Evolutionary conservation across 2,113 vertebrate genomes (phyloP), one percentile per base, ranked within the genome.

Genomic region (Urocynchramus pylzowi): DNA sequence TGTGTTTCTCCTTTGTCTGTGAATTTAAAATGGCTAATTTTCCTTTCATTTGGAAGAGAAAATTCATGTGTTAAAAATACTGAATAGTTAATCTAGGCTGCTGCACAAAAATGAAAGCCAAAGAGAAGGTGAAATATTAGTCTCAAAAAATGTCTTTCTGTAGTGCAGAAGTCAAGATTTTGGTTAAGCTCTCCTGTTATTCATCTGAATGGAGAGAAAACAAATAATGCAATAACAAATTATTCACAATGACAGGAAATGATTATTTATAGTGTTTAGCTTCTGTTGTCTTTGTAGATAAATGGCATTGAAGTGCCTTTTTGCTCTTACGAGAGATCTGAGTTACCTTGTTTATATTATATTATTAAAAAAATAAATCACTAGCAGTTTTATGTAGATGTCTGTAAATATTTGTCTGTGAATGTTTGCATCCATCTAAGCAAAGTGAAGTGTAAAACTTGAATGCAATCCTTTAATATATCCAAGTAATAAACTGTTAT

Each of bases 321-420:
- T 49, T 21, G 35, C 49, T 67, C 81, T 90, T 74, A 71, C 57
- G 21, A 81, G 16, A 65, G 10, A 44, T 68, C 37, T 73, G 67
- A 84, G 23, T 50, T 89, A 37, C 73, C 65, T 93, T 75, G 49
- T 39, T 73, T 89, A 80, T 50, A 50, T 41, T 41, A 74, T 53
- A 35, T 76, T 56, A 91, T 71, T 84, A 47, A 87, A 92, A 94
- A 70, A 71, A 67, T 84, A 78, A 90, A 96, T 93, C 65, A 85
- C 50, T 59, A 56, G 9, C 33, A 73, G 13, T 83, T 91, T 91
- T 83, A 57, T 87, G 69, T 75, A 61, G n/a, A 15, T 59, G 27
- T 65, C 47, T 70, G 3, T 74, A 88, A 74, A 78, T 80, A 49
- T 57, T 87, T 91, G 16, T 67, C 37, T 89, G 6, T 54, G 70